These are phyloP conservation scores for Oreonectes daqikongensis DNA, from an alignment of 2,797 vertebrate species.

Conservation along the genomic window DNA sequence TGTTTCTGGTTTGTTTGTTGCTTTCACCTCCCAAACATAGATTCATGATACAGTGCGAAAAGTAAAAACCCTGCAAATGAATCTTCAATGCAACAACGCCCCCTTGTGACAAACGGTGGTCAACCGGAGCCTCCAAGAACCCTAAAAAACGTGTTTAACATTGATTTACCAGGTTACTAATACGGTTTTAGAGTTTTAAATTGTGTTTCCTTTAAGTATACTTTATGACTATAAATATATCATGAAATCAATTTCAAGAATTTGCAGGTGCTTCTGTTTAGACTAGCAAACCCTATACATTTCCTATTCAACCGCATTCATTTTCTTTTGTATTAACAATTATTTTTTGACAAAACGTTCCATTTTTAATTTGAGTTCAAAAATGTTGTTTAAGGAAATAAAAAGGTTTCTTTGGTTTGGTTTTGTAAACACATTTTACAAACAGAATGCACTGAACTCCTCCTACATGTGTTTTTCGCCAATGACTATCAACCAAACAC, in stretches of 20 bases:
- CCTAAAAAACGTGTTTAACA: not conserved
- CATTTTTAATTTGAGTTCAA: no score
- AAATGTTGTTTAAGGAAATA: not conserved
- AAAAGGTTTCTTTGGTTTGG: not conserved
- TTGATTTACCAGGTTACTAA: not conserved
- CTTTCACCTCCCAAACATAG: not conserved
- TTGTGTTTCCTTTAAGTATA: no score
- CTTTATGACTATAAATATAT: not conserved
- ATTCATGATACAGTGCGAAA: not conserved
- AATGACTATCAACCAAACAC: conserved; percentile 17
- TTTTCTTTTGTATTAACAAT: not conserved
- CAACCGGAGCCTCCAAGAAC: not conserved
- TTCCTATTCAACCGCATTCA: not conserved
- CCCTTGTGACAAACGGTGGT: conserved; percentile 28
- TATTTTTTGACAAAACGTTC: no score
- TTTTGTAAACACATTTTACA: conserved; percentile 1
- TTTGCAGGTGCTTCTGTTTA: not conserved
- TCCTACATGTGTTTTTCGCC: not conserved
- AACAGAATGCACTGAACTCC: not conserved
- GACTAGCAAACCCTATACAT: not conserved
- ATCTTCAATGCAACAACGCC: not conserved
- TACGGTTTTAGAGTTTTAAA: no score
- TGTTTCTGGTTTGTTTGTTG: not conserved
- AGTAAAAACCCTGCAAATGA: not conserved
- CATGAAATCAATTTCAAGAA: not conserved